Evolutionary conservation across 1,140 invertebrate genomes (phyloP).

Genomic region (Zaprionus lachaisei): DNA sequence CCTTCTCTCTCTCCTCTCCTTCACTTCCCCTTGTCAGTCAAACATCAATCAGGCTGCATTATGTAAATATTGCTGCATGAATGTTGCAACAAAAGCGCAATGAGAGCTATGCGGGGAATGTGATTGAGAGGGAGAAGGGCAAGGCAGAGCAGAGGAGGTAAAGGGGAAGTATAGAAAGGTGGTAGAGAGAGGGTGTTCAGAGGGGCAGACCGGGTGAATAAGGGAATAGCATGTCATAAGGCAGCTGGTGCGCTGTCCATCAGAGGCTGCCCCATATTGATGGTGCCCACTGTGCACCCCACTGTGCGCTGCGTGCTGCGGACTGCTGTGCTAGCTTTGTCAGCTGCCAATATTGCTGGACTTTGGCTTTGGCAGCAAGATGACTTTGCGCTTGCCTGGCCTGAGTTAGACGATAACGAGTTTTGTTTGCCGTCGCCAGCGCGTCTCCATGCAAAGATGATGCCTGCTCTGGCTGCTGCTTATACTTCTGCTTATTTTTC

Average conservation of each 20-base stretch:
- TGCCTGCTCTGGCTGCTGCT: too few relatives aligned
- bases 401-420: conserved; percentile 80
- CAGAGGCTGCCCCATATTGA: background rate
- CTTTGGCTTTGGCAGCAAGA: conserved; percentile 33
- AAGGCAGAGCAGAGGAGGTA: background rate
- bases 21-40: conserved; percentile 31
- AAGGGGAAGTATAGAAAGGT: background rate
- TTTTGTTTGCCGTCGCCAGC: conserved; percentile 71
- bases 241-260: conserved; percentile 57
- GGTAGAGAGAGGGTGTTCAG: background rate
- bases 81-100: conserved; percentile 77
- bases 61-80: conserved; percentile 74
- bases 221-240: conserved; percentile 53
- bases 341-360: conserved; percentile 62
- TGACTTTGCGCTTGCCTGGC: conserved; percentile 41
- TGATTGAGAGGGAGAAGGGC: background rate
- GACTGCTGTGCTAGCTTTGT: conserved; percentile 32
- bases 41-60: conserved; percentile 79
- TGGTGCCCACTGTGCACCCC: conserved; percentile 4
- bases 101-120: conserved; percentile 2
- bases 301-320: background rate
- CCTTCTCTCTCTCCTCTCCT: background rate
- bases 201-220: conserved; percentile 1
- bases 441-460: background rate
- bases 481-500: too few relatives aligned